Conservation (phyloP, 2,888 invertebrate genomes). For the Bruchidius siliquastri region DNA sequence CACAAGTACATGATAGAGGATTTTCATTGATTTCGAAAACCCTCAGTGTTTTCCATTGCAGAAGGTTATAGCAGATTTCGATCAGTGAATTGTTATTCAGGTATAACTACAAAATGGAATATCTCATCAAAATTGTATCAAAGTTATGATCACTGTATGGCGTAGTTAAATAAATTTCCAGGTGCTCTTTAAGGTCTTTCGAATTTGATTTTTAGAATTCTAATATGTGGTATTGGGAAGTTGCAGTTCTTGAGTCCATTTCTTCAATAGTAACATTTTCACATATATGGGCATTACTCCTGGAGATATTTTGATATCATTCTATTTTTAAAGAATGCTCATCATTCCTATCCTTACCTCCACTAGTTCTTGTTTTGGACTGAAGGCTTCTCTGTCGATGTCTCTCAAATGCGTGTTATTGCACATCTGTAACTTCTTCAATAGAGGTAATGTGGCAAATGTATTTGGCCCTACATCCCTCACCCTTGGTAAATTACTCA, state of each 20-base stretch:
- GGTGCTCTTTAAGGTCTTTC: too few species aligned
- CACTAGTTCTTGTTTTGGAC: slow-evolving; percentile 50
- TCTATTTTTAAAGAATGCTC: too few species aligned
- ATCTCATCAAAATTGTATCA: too few species aligned
- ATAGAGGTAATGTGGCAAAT: slow-evolving; percentile 33
- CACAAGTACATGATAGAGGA: slow-evolving; percentile 62
- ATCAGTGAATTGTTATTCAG: slow-evolving; percentile 59
- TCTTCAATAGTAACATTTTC: too few species aligned
- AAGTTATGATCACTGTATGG: too few species aligned
- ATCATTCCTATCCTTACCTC: slow-evolving; percentile 48
- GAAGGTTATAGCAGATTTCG: slow-evolving; percentile 51
- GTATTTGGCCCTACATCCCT: slow-evolving; percentile 48
- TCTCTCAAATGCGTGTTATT: slow-evolving; percentile 35
- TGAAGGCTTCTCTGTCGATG: slow-evolving; percentile 59
- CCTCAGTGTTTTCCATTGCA: slow-evolving; percentile 55
- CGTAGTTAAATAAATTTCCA: too few species aligned
- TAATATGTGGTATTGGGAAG: too few species aligned
- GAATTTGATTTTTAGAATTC: too few species aligned
- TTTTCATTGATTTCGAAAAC: slow-evolving; percentile 58
- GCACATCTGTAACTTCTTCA: slow-evolving; percentile 36
- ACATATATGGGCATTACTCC: too few species aligned
- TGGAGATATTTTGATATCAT: too few species aligned
- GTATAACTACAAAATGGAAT: slow-evolving; percentile 51
- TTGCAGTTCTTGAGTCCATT: too few species aligned
- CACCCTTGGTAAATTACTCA: slow-evolving; percentile 56